phyloP scores from a whole-genome alignment of 92 coral and sea anemone species.

The Meandrina meandrites region DNA sequence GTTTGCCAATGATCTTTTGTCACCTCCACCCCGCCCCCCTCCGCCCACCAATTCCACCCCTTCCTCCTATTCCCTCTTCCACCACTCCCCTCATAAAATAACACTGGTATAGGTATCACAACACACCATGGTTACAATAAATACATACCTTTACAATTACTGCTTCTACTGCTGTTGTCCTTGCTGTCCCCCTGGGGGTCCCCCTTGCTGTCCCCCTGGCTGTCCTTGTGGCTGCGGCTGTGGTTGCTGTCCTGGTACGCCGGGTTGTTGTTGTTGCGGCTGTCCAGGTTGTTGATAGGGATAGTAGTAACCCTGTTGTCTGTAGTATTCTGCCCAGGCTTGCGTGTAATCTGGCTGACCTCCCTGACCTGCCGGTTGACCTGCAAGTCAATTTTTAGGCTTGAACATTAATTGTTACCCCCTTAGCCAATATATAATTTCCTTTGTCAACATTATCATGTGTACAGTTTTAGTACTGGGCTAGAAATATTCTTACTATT shows the following conservation, averaged over 20 bases:
- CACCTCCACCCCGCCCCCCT: too few relatives aligned
- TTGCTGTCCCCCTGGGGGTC: constrained; percentile 45
- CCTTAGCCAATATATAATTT: neutral
- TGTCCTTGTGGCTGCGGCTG: constrained; percentile 57
- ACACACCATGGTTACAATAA: neutral
- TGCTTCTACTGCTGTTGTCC: constrained; percentile 30
- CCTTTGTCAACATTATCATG: neutral
- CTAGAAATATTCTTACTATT: neutral
- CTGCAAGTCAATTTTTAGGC: neutral
- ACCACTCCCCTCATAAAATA: too few relatives aligned
- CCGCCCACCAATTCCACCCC: too few relatives aligned
- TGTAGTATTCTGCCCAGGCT: constrained; percentile 96
- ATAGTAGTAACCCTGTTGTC: constrained; percentile 88
- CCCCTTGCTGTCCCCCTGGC: constrained; percentile 50
- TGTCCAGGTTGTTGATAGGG: constrained; percentile 80
- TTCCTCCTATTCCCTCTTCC: too few relatives aligned
- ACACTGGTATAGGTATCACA: neutral
- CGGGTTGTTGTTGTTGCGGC: constrained; percentile 77
- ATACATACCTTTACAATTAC: constrained; percentile 14
- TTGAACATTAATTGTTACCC: neutral
- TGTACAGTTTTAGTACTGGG: neutral
- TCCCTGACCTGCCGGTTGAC: constrained; percentile 46
- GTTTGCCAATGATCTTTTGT: too few relatives aligned
- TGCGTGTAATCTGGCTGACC: constrained; percentile 96
- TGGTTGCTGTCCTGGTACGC: constrained; percentile 58